A percentile compares a stretch with the other conserved stretches of the same genome.
phyloP scores from a whole-genome alignment of 2,113 vertebrate genomes.

The Dolichallabes microphthalmus region DNA sequence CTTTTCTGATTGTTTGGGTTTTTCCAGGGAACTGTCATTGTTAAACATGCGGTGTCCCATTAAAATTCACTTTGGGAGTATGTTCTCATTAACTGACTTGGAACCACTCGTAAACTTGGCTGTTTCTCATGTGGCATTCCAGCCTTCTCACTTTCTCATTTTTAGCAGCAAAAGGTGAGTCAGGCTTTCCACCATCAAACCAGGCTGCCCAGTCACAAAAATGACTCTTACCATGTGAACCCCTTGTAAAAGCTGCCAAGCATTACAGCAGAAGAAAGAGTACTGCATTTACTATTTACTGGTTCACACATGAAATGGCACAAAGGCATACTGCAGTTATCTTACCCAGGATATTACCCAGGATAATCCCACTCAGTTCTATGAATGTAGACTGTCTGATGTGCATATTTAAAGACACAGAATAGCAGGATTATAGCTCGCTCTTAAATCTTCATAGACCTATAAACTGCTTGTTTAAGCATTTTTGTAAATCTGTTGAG shows the following conservation, averaged over 20 bases:
- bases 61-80: slow-evolving; percentile 28
- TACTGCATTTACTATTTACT: slow-evolving; percentile 56
- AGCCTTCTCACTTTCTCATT: slow-evolving; percentile 48
- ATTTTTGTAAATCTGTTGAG: not conserved
- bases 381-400: not conserved
- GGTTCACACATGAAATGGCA: slow-evolving; percentile 54
- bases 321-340: slow-evolving; percentile 15
- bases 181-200: slow-evolving; percentile 55
- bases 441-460: slow-evolving; percentile 8
- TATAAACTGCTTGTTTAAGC: slow-evolving; percentile 11
- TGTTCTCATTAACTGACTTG: slow-evolving; percentile 33
- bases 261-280: slow-evolving; percentile 44
- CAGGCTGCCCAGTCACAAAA: slow-evolving; percentile 40
- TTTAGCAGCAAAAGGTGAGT: slow-evolving; percentile 49
- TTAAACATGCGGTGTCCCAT: slow-evolving; percentile 23
- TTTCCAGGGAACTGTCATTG: slow-evolving; percentile 14
- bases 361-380: slow-evolving; percentile 1
- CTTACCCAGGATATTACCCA: not conserved
- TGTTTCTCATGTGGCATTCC: slow-evolving; percentile 32
- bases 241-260: slow-evolving; percentile 54
- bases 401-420: not conserved
- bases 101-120: slow-evolving; percentile 42
- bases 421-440: not conserved
- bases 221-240: slow-evolving; percentile 47
- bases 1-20: slow-evolving; percentile 4